These are phyloP conservation scores for Morphnarchus princeps DNA, from an alignment of 2,113 vertebrate species.

Conservation along the genomic window DNA sequence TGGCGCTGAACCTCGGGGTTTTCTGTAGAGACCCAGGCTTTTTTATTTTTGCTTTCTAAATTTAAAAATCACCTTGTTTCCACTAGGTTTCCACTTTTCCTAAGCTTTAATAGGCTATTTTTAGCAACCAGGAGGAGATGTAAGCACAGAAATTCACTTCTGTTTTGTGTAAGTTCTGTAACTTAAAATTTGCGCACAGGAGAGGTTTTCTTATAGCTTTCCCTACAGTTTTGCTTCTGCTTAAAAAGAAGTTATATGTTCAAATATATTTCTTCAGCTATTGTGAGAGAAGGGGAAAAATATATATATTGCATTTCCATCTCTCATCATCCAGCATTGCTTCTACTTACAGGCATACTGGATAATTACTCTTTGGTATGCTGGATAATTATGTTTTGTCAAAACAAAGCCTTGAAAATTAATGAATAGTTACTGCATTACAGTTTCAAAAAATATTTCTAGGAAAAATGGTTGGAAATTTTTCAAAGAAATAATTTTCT, in stretches of 20 bases:
- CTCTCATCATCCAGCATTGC: background rate
- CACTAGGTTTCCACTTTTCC: background rate
- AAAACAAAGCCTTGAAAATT: slow-evolving; percentile 21
- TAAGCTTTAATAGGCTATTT: background rate
- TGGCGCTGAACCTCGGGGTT: background rate
- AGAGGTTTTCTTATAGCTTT: background rate
- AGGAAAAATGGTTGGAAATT: slow-evolving; percentile 44
- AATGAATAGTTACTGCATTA: background rate
- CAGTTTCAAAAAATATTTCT: slow-evolving; percentile 38
- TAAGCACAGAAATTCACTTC: background rate
- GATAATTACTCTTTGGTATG: background rate
- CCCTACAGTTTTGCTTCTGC: background rate
- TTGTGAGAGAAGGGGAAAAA: background rate
- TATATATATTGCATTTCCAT: background rate
- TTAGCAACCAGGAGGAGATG: background rate
- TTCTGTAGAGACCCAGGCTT: background rate
- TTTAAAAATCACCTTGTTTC: background rate
- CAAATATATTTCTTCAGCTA: background rate
- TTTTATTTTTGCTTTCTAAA: background rate
- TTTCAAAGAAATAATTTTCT: slow-evolving; percentile 41
- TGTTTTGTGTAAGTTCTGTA: background rate
- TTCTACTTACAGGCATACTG: background rate
- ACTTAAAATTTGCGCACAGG: background rate
- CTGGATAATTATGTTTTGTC: background rate
- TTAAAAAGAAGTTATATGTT: background rate